Evolutionary conservation across 1,140 invertebrate species (phyloP), one percentile per base, ranked within the genome.

Genomic region (Brachionus sp.): DNA sequence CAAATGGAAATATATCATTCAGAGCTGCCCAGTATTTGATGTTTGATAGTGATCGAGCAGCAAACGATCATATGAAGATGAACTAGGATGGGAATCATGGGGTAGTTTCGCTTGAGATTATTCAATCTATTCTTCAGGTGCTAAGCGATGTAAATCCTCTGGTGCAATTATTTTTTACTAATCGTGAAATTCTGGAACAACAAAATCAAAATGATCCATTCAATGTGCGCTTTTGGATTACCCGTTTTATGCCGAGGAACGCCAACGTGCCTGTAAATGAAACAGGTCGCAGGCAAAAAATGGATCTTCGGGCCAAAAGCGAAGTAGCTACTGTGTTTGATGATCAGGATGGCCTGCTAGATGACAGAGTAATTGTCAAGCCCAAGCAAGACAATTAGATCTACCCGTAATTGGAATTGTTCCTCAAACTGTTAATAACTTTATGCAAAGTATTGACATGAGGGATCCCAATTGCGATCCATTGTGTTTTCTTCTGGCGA

Each of bases 401-500:
- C 13, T 66, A 1, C 64, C 64, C 0, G 44, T 46, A 0, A 46
- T 46, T 10, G 44, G 44, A 0, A 46, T 46, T 12, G 44, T 46
- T 10, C 44, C 44, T 46, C 44, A 46, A 46, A 5, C 12, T 3
- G 44, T 7, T 0, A 46, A 46, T 46, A 46, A 46, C 10, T 7
- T 0, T 3, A 33, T 66, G 64, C 1, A 29, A 33, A 25, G 13
- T 2, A 66, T 66, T n/a, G 29, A 66, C 33, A 12, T 33, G 12
- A 25, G 64, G 9, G 10, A 66, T 33, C 64, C 64, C 25, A 66
- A 66, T 12, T 66, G 64, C 3, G 64, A 66, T 33, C 64, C 64
- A 35, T 33, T 66, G 64, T 6, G 23, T 33, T 66, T 33, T 66
- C 64, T 25, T 6, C 25, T 66, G 64, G 23, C 12, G 23, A 66